Percentiles rank a stretch among this genome's conserved stretches.
phyloP scores from a whole-genome alignment of 2,113 vertebrate species.

The Trichechus manatus region DNA sequence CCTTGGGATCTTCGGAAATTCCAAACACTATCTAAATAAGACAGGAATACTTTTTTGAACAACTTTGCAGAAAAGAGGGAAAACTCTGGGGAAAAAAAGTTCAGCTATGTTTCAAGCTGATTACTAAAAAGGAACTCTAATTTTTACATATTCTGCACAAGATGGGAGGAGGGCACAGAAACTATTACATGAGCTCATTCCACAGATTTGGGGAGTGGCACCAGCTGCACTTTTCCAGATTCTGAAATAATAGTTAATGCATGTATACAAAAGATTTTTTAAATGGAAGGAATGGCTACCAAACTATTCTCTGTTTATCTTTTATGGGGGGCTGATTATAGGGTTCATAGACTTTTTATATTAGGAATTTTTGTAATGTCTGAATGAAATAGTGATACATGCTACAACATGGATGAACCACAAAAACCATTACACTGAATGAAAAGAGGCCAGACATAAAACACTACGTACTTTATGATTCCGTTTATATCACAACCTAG shows the following conservation, averaged over 20 bases:
- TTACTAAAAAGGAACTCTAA: constrained; percentile 46
- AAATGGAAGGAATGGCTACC: neutral
- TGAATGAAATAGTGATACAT: neutral
- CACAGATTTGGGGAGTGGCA: neutral
- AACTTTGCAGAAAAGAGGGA: constrained; percentile 37
- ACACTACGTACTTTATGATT: neutral
- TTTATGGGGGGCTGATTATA: constrained; percentile 26
- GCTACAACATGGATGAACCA: neutral
- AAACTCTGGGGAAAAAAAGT: neutral
- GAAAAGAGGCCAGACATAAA: neutral
- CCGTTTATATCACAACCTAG: neutral
- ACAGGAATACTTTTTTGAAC: constrained; percentile 29
- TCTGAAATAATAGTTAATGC: neutral
- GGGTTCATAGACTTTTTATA: constrained; percentile 46
- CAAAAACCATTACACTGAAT: neutral
- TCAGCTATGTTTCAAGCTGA: neutral
- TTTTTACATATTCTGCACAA: constrained; percentile 12
- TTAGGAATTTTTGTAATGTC: constrained; percentile 37
- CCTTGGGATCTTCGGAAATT: constrained; percentile 4
- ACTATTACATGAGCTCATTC: neutral
- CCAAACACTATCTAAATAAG: constrained; percentile 53
- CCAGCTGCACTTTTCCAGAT: neutral
- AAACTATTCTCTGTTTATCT: constrained; percentile 8
- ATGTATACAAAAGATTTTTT: constrained; percentile 1
- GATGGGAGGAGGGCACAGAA: neutral